Conservation (phyloP, 2,797 vertebrate species). For the Tokudaia tokunoshimensis region DNA sequence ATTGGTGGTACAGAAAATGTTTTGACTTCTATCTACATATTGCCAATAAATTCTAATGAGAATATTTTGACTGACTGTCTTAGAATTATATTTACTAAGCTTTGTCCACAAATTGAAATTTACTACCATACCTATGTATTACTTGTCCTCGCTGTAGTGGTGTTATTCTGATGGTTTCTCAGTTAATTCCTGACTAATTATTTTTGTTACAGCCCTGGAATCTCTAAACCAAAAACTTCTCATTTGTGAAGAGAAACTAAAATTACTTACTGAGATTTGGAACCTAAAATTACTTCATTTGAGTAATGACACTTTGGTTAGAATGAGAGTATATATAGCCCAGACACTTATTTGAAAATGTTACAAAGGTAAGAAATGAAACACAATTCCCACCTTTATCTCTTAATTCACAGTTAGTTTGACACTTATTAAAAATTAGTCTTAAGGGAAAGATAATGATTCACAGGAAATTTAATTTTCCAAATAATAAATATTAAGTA, state of each 20-base stretch:
- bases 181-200: not conserved
- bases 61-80: not conserved
- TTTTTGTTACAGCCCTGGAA: not conserved
- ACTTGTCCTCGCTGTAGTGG: not conserved
- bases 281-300: not conserved
- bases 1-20: not conserved
- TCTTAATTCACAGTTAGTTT: not conserved
- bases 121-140: not conserved
- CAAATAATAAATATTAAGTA: not conserved
- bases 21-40: not conserved
- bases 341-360: not conserved
- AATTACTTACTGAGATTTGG: not conserved
- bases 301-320: not conserved
- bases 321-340: not conserved
- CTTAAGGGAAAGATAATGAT: not conserved
- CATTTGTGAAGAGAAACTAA: not conserved
- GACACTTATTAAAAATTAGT: not conserved
- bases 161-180: not conserved
- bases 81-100: not conserved
- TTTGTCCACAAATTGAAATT: not conserved
- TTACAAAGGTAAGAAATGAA: not conserved
- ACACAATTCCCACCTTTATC: not conserved
- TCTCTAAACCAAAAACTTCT: not conserved
- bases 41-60: not conserved
- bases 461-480: not conserved